phyloP scores from a whole-genome alignment of 2,113 vertebrate species.

The Chaetops frenatus region DNA sequence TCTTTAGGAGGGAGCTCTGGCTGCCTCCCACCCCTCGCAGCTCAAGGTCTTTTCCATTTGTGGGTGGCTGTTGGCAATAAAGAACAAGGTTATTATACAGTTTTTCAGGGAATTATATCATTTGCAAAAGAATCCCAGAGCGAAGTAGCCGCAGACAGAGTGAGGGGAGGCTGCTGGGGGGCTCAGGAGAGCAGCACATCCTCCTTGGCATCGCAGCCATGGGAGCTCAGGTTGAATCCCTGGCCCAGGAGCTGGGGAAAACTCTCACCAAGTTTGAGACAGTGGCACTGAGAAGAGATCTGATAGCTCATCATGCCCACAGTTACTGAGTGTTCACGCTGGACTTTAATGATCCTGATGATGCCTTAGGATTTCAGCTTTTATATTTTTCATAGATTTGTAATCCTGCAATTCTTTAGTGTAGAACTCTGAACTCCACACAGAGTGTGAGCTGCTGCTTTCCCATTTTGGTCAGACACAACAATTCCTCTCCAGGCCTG shows the following conservation, averaged over 20 bases:
- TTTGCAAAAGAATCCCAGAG: background rate
- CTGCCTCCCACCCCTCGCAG: background rate
- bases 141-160: rapidly evolving
- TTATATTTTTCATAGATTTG: rapidly evolving
- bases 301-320: background rate
- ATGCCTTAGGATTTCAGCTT: background rate
- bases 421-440: rapidly evolving
- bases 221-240: background rate
- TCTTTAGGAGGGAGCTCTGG: background rate
- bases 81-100: background rate
- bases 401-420: background rate
- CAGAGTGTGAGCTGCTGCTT: background rate
- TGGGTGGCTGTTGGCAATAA: background rate
- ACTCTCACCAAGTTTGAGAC: rapidly evolving
- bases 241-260: background rate
- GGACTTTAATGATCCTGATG: rapidly evolving
- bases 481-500: background rate
- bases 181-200: rapidly evolving
- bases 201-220: rapidly evolving
- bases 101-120: background rate
- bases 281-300: background rate
- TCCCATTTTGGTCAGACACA: background rate
- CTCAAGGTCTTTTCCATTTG: constrained; percentile 7
- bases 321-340: rapidly evolving
- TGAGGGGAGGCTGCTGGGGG: background rate